Conservation (phyloP, 2,797 vertebrate species). For the Pipistrellus kuhlii region DNA sequence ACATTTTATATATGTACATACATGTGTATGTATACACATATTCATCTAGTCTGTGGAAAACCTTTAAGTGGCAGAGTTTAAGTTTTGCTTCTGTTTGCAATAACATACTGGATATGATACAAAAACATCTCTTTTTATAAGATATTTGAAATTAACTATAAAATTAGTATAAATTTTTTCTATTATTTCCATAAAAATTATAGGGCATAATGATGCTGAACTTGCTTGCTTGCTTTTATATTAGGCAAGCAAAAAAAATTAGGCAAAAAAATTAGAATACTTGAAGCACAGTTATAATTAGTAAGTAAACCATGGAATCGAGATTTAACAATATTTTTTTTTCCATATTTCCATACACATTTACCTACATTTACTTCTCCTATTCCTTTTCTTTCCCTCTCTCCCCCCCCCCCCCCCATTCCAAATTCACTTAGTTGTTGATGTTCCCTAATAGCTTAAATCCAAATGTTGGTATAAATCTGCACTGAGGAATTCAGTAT, state of each 20-base stretch:
- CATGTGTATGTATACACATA: background rate
- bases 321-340: background rate
- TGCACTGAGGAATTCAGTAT: background rate
- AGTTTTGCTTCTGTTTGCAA: conserved; percentile 25
- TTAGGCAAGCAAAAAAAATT: too few relatives aligned
- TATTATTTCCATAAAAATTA: conserved; percentile 5
- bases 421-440: background rate
- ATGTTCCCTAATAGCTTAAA: background rate
- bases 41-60: background rate
- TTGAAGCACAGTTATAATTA: background rate
- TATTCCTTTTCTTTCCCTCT: background rate
- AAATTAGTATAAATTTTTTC: background rate
- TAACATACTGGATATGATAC: background rate
- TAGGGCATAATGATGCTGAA: background rate
- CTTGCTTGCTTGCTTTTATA: background rate
- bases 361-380: background rate
- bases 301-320: background rate
- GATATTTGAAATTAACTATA: conserved; percentile 1
- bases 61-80: conserved; percentile 28
- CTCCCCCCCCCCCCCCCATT: background rate
- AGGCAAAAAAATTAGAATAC: background rate
- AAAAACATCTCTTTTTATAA: background rate
- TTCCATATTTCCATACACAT: background rate
- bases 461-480: background rate
- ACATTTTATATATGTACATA: background rate